phyloP scores from a whole-genome alignment of 2,797 vertebrate genomes.

The Astyanax mexicanus region DNA sequence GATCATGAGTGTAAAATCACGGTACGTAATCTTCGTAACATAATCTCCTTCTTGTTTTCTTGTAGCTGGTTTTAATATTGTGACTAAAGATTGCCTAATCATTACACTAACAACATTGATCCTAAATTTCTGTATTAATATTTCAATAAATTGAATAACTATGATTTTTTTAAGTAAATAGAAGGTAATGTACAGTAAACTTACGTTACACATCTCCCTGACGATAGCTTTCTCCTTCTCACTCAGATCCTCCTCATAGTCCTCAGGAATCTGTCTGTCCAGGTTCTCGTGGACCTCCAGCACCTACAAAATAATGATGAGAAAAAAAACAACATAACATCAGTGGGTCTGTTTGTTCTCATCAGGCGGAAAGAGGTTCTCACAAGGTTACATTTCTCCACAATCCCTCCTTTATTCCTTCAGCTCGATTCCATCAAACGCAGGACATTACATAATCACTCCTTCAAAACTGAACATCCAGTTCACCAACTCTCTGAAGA shows the following conservation, averaged over 20 bases:
- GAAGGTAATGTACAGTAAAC: slow-evolving; percentile 43
- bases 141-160: too few species aligned
- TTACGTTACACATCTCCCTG: slow-evolving; percentile 95
- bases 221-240: slow-evolving; percentile 96
- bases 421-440: too few species aligned
- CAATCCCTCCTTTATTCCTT: not conserved
- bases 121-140: too few species aligned
- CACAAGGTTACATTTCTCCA: not conserved
- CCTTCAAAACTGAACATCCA: not conserved
- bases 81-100: too few species aligned
- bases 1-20: too few species aligned
- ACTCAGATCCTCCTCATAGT: slow-evolving; percentile 89
- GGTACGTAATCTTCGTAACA: too few species aligned
- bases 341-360: not conserved
- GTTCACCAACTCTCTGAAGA: not conserved
- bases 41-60: too few species aligned
- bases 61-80: too few species aligned
- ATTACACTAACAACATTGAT: too few species aligned
- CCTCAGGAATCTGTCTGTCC: slow-evolving; percentile 85
- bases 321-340: not conserved
- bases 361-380: not conserved
- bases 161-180: too few species aligned
- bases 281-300: slow-evolving; percentile 90
- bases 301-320: slow-evolving; percentile 74
- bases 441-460: not conserved